Base-by-base conservation (phyloP, 2,113 vertebrate species). In the Notarius quadriscutis region DNA sequence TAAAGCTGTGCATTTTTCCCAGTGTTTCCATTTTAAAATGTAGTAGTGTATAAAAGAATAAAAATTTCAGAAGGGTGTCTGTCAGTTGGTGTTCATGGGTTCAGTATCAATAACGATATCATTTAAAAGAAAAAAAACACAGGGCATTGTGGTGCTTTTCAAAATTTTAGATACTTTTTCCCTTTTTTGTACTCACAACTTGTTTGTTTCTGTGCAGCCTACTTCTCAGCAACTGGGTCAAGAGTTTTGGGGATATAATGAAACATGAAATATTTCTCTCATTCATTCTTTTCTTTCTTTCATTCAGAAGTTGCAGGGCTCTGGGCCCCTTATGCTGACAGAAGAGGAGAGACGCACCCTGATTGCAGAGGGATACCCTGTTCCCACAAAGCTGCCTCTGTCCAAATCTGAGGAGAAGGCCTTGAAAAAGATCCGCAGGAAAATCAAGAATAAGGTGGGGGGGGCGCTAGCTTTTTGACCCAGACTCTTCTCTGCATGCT, bases 381-480 rank as follows among this genome's bases (percentile, higher is more conserved):
- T 99, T 69, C 98, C 98, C 84, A 99, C 95, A 87, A 99, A 99
- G 84, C 92, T 99, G 88, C 98, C 98, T 2, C 95, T 99, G 57
- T 97, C 98, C 74, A 99, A 99, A 90, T 96, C 97, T 0, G 98
- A 99, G 92, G 98, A 99, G 93, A 99, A 99, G 84, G 97, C 98
- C 6, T 94, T 99, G 84, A 99, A 99, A 94, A 99, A 99, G 94
- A 99, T 99, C 88, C 97, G 98, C 88, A 96, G 98, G 92, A 99
- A 99, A 93, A 99, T 99, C 92, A 99, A 99, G 90, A 99, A 99
- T 87, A 99, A 99, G 95, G 96, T 97, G 74, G 48, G 48, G n/a
- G 17, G 50, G 15, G 67, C 41, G 34, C 34, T 65, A 58, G 57
- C 22, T 63, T 63, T 63, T 63, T 63, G 57, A 58, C 57, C 57